Base-by-base conservation (phyloP, 2,888 invertebrate genomes). In the Aphidoletes aphidimyza region DNA sequence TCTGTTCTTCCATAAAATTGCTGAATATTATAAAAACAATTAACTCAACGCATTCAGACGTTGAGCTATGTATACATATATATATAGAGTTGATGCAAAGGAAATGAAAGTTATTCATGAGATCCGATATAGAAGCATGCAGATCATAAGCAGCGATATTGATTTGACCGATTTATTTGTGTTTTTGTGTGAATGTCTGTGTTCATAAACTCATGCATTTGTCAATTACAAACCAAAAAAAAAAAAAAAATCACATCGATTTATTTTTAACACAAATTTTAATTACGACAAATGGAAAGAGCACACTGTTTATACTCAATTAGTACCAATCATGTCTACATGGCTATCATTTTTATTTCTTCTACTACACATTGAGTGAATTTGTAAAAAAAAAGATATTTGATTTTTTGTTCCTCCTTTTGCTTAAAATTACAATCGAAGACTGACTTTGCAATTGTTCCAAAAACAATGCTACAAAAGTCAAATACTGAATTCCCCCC, bases 61-160 rank as follows among this genome's bases (percentile, higher is more conserved):
- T 54, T 54, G 54, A 54, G 54, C 22, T n/a, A 22, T 54, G n/a
- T 54, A 26, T 69, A 9, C 14, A 69, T 14, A 14, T 14, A 19
- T 14, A 54, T 22, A 54, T 5, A 54, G 8, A 42, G 14, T 26
- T 54, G 54, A 54, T 26, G 54, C 3, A 26, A 54, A 54, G 22
- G 54, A 54, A 26, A 54, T 54, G 54, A 54, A 54, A 14, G 47
- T 47, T 17, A 47, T 17, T 47, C 47, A 54, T 69, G 69, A 69
- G 69, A 69, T 69, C 69, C 69, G 69, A 69, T 69, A 69, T 14
- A 69, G 69, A 69, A 69, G 69, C 69, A 69, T 54, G 26, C 22
- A 26, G 54, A 26, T 54, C 26, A 26, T 6, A 54, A 54, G 8
- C 26, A 54, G 54, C 47, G 47, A 47, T 47, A 47, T 54, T 54